Conservation (phyloP, 2,113 vertebrate species). For the Calcarius ornatus region DNA sequence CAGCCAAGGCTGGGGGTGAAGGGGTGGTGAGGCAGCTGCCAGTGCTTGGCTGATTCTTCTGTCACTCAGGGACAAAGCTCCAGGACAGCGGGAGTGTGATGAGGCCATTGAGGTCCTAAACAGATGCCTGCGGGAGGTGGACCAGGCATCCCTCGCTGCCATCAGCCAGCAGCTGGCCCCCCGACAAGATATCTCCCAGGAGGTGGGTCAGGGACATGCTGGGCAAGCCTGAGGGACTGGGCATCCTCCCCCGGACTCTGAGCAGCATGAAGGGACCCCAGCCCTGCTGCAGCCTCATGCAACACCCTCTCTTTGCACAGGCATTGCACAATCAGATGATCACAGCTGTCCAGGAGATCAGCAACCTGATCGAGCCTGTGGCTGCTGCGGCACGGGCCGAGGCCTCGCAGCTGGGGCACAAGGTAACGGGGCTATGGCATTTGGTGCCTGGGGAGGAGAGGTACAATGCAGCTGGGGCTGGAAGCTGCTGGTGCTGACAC, state of each 20-base stretch:
- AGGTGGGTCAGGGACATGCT: constrained; percentile 69
- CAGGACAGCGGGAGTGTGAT: constrained; percentile 94
- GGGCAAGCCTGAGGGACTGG: neutral
- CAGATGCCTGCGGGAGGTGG: constrained; percentile 90
- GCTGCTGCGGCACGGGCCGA: constrained; percentile 87
- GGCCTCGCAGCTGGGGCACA: constrained; percentile 94
- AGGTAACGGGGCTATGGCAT: constrained; percentile 71
- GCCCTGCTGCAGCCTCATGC: neutral
- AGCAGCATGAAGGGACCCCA: fast-evolving
- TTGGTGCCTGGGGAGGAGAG: fast-evolving
- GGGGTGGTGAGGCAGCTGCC: neutral
- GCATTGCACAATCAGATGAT: constrained; percentile 96
- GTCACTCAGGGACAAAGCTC: constrained; percentile 90
- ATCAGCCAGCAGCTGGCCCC: constrained; percentile 95
- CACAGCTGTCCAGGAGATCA: constrained; percentile 95
- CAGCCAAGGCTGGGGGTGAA: fast-evolving
- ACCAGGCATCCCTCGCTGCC: constrained; percentile 93
- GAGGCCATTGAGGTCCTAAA: constrained; percentile 92
- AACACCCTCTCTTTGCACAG: constrained; percentile 54
- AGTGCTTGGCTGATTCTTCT: neutral
- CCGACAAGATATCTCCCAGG: constrained; percentile 92
- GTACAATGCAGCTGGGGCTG: neutral
- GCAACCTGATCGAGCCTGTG: constrained; percentile 90
- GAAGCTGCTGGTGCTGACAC: neutral
- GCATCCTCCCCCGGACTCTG: fast-evolving